phyloP scores from a whole-genome alignment of 2,888 invertebrate genomes.

The Elaeidobius kamerunicus region DNA sequence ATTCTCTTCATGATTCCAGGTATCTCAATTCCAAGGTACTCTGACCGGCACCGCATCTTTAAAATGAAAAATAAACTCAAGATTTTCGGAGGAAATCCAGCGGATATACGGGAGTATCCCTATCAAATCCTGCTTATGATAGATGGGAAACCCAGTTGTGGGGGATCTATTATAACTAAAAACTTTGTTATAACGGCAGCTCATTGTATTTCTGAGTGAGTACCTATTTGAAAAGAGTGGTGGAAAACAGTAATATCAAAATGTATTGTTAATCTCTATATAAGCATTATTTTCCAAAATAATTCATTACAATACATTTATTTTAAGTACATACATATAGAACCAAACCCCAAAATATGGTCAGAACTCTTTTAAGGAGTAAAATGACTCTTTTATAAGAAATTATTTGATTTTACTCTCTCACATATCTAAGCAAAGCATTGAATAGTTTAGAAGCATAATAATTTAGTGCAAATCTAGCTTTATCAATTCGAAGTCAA shows the following conservation, averaged over 20 bases:
- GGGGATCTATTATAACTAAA: slow-evolving; percentile 53
- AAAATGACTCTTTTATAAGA: no score
- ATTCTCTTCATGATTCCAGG: background rate
- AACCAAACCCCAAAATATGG: no score
- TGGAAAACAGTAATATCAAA: slow-evolving; percentile 18
- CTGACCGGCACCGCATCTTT: slow-evolving; percentile 5
- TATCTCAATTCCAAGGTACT: slow-evolving; percentile 4
- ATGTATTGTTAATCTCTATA: no score
- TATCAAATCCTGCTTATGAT: slow-evolving; percentile 56
- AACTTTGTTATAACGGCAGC: slow-evolving; percentile 55
- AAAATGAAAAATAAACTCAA: slow-evolving; percentile 9
- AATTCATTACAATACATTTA: no score
- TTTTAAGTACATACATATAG: no score
- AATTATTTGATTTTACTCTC: no score
- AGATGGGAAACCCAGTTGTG: slow-evolving; percentile 53
- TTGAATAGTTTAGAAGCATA: no score
- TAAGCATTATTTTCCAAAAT: no score
- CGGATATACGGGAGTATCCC: slow-evolving; percentile 52
- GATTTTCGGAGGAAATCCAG: slow-evolving; percentile 53
- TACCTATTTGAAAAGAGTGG: slow-evolving; percentile 11
- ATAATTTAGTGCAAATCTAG: no score
- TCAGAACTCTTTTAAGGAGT: no score
- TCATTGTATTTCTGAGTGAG: slow-evolving; percentile 42
- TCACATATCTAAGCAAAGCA: no score
- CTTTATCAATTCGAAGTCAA: no score